Evolutionary conservation across 2,113 vertebrate species (phyloP), one percentile per base, ranked within the genome.

Genomic region (Oryctolagus cuniculus): DNA sequence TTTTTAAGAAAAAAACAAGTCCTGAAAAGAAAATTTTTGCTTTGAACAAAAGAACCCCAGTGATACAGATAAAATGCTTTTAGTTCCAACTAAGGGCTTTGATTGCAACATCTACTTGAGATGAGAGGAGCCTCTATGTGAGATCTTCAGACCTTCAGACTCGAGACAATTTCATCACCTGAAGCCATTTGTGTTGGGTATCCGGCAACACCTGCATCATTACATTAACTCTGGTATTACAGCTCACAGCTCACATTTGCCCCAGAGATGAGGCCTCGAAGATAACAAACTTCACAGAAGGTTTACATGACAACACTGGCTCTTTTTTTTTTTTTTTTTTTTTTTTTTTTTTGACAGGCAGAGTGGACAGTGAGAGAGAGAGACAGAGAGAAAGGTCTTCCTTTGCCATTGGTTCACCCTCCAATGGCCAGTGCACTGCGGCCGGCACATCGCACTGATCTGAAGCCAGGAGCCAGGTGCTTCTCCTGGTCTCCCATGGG

Each of bases 41-140:
- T 78, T 11, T 70, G 80, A 87, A 89, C 24, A 78, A 85, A 92
- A 87, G 34, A 69, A 55, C 12, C n/a, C 67, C 66, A 66, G 19
- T 82, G 63, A 51, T 6, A 36, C 22, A 74, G 31, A 75, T 66
- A 83, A 90, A 79, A 21, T 81, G 36, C 25, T 82, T 91, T 82
- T 83, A 86, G 34, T 25, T 70, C 17, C 11, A 82, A 87, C 66
- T 51, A 79, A 25, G 31, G 25, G 34, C 29, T 82, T 90, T 90
- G 29, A 70, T 4, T 72, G n/a, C 53, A 92, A 84, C n/a, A 80
- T 49, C 64, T 88, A 87, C n/a, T 51, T 92, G 72, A 87, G 10
- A 58, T 4, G 70, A 96, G 25, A 85, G 16, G 53, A 77, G 61
- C 38, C 36, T 93, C 36, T 67, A 13, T 10, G 38, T 49, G 51